Evolutionary conservation across 2,797 vertebrate genomes (phyloP).

Genomic region (Neoniphon sammara): DNA sequence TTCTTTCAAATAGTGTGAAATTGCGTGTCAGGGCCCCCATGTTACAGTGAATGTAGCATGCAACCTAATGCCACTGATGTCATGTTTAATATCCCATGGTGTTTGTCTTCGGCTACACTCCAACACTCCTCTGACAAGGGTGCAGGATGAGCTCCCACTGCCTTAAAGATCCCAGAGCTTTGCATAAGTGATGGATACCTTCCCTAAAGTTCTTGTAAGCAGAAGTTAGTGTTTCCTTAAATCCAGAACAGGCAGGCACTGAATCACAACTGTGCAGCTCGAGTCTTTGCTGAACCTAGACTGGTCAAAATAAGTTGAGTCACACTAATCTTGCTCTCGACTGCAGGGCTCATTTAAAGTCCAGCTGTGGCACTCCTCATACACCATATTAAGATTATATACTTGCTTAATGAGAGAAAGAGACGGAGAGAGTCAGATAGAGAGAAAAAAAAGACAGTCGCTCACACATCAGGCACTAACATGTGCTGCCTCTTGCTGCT

Average conservation of each 20-base stretch:
- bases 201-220: not conserved
- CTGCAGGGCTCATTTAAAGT: not conserved
- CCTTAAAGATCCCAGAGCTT: constrained; percentile 8
- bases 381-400: not conserved
- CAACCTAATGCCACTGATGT: constrained; percentile 34
- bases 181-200: constrained; percentile 5
- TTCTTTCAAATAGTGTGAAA: constrained; percentile 21
- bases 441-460: constrained; percentile 8
- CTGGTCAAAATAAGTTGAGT: not conserved
- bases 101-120: constrained; percentile 35
- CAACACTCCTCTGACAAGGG: constrained; percentile 14
- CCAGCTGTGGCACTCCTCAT: constrained; percentile 3
- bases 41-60: constrained; percentile 33
- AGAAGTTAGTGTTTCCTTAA: not conserved
- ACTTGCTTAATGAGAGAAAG: not conserved
- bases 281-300: not conserved
- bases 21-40: constrained; percentile 17
- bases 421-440: not conserved
- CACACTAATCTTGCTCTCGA: not conserved
- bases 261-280: not conserved
- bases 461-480: constrained; percentile 29
- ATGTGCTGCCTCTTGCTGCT: constrained; percentile 37
- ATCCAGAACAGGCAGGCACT: not conserved
- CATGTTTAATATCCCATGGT: constrained; percentile 44
- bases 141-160: constrained; percentile 10